These are phyloP conservation scores for Drosophila watanabei DNA, from an alignment of 1,140 invertebrate species.

Conservation along the genomic window DNA sequence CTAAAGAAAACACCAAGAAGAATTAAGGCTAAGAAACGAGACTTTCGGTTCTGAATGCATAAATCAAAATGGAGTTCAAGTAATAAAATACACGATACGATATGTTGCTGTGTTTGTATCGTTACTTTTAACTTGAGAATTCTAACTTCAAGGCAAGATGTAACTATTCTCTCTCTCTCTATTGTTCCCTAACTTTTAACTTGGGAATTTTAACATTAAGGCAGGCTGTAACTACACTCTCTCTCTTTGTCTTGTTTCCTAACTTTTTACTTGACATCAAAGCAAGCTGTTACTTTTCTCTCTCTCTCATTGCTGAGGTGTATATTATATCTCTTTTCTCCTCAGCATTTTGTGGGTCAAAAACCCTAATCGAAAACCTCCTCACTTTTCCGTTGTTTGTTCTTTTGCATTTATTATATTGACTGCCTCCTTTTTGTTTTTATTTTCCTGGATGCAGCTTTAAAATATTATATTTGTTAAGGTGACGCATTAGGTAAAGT, in stretches of 20 bases:
- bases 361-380: conserved; percentile 24
- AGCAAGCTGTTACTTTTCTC: not conserved
- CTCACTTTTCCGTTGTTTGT: not conserved
- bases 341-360: conserved; percentile 28
- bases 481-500: conserved; percentile 17
- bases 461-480: conserved; percentile 11
- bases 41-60: conserved; percentile 1
- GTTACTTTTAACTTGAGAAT: not conserved
- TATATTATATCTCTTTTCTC: not conserved
- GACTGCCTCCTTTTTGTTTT: not conserved
- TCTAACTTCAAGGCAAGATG: not conserved
- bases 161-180: not conserved
- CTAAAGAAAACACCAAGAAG: not conserved
- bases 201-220: no score
- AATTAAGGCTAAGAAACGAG: conserved; percentile 6
- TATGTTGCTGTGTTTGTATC: not conserved
- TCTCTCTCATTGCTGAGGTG: not conserved
- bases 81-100: not conserved
- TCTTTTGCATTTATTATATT: conserved; percentile 4
- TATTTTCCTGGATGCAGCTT: not conserved
- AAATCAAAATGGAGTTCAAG: not conserved
- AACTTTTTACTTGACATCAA: not conserved
- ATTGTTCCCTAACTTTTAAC: no score
- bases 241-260: no score
- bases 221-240: no score